Evolutionary conservation across 1,140 invertebrate species (phyloP).

Genomic region (Trachymyrmex cornetzi): DNA sequence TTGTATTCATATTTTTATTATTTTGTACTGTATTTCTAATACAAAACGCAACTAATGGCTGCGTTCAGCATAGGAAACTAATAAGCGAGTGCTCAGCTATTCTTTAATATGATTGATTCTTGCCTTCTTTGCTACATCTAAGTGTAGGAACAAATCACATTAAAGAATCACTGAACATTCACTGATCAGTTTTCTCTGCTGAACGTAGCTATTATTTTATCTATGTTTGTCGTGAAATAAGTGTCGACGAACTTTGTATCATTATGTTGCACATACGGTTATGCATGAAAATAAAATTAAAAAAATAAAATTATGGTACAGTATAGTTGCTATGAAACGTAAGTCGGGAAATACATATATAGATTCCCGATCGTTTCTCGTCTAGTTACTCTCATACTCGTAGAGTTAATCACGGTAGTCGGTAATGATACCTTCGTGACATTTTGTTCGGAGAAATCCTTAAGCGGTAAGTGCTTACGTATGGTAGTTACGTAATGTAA

Average conservation of each 20-base stretch:
- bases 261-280: background rate
- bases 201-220: background rate
- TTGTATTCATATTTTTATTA: too few species aligned
- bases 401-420: slow-evolving; percentile 27
- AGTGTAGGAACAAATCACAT: too few species aligned
- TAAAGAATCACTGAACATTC: too few species aligned
- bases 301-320: background rate
- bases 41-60: too few species aligned
- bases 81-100: too few species aligned
- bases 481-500: background rate
- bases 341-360: slow-evolving; percentile 11
- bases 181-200: too few species aligned
- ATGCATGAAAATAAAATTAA: background rate
- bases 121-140: too few species aligned
- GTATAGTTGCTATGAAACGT: background rate
- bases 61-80: background rate
- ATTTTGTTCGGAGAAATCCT: slow-evolving; percentile 45
- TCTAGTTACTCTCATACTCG: background rate
- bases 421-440: slow-evolving; percentile 47
- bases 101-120: too few species aligned
- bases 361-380: background rate
- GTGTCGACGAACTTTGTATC: background rate
- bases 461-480: background rate
- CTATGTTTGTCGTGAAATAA: background rate
- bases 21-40: too few species aligned